Evolutionary conservation across 2,888 invertebrate genomes (phyloP), one percentile per base, ranked within the genome.

Genomic region (Pammene aurita): DNA sequence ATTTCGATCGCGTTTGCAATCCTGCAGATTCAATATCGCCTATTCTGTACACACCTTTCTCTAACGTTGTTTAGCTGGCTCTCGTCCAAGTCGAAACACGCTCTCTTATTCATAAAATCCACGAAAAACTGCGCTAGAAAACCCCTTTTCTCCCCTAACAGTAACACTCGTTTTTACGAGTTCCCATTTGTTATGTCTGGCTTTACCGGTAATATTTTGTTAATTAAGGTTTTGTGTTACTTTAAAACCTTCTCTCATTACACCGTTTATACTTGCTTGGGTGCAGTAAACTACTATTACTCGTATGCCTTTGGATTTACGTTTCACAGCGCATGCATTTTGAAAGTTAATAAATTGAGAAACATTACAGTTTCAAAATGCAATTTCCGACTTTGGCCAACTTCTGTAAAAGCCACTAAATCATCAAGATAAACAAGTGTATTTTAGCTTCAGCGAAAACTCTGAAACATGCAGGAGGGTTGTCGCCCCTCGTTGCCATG

Each of bases 401-500:
- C 50, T 26, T 57, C 55, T 46, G 34, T 52, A 13, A 42, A 50
- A 54, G 14, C 38, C 35, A 66, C 26, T 66, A 66, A 55, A 70
- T 66, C 61, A 61, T 70, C 55, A 42, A 41, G 46, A 50, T 57
- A 62, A 62, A 57, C 66, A 57, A 57, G 38, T 14, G 50, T 44
- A n/a, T 61, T 50, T 16, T 48, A 48, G 48, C 42, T 50, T 64
- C 41, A 60, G 48, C 44, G 46, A 62, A 66, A 75, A 75, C 75
- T 67, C 42, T 76, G 77, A 73, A 71, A 75, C 71, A 64, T 70
- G 71, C 67, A 70, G 80, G 86, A 84, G 87, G 89, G 89, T 88
- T 86, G 86, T 83, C 85, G 88, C 87, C 86, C 88, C 85, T 87
- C 84, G 89, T 90, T 80, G 79, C 84, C 83, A 88, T 88, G 80